Conservation (phyloP, 2,888 invertebrate species). For the Acanthopleura granulata region DNA sequence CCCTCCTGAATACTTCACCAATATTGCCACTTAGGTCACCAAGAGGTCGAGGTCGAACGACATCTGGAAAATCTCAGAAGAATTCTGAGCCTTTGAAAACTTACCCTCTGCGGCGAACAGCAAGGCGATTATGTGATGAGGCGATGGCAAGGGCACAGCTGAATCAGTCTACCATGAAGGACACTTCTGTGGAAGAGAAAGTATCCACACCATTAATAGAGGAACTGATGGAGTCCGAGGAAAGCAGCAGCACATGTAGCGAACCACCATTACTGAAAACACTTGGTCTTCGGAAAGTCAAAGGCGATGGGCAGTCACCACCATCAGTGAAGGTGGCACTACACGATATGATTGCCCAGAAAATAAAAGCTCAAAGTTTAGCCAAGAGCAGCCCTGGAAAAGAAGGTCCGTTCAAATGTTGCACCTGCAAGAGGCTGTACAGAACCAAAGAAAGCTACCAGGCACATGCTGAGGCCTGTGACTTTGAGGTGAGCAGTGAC, state of each 20-base stretch:
- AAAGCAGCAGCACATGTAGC: slow-evolving; percentile 8
- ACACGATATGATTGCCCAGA: slow-evolving; percentile 72
- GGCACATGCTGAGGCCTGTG: slow-evolving; percentile 65
- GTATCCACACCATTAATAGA: not conserved
- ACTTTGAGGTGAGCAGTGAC: slow-evolving; percentile 68
- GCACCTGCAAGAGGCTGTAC: slow-evolving; percentile 81
- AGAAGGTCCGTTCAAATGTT: slow-evolving; percentile 83
- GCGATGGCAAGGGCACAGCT: slow-evolving; percentile 22
- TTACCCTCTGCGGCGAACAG: slow-evolving; percentile 41
- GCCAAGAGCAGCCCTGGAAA: slow-evolving; percentile 62
- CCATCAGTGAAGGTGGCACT: slow-evolving; percentile 40
- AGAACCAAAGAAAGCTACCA: slow-evolving; percentile 68
- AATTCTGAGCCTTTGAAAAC: slow-evolving; percentile 35
- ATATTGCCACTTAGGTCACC: too few relatives aligned
- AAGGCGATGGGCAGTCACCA: not conserved
- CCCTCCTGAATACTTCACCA: too few relatives aligned
- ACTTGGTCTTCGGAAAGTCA: slow-evolving; percentile 6
- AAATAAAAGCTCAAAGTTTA: slow-evolving; percentile 66
- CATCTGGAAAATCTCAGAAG: not conserved
- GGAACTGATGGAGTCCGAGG: slow-evolving; percentile 3
- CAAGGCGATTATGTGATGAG: slow-evolving; percentile 22
- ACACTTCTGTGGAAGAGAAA: not conserved
- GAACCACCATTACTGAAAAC: slow-evolving; percentile 6
- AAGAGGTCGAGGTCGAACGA: not conserved
- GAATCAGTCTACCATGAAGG: not conserved